Percentiles rank a stretch among this genome's conserved stretches.
Conservation (phyloP, 2,113 vertebrate species). For the Prolemur simus region DNA sequence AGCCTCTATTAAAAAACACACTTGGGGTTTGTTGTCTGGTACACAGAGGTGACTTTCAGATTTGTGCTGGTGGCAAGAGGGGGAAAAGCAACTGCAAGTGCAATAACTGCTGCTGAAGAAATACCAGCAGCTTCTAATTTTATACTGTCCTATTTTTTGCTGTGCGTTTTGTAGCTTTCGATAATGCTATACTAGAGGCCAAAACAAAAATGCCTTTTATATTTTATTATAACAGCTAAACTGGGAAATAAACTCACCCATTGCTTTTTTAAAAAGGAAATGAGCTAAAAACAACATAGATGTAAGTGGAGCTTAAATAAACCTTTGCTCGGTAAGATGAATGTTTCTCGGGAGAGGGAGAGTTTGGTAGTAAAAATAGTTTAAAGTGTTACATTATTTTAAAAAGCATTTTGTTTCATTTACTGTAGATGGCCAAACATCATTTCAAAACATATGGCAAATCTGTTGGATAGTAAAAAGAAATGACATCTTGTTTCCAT, state of each 20-base stretch:
- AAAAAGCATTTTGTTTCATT: slow-evolving; percentile 67
- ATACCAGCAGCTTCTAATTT: slow-evolving; percentile 68
- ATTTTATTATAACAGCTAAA: slow-evolving; percentile 67
- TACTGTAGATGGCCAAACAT: slow-evolving; percentile 64
- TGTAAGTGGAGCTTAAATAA: slow-evolving; percentile 59
- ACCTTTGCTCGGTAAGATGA: slow-evolving; percentile 49
- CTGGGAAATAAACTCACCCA: slow-evolving; percentile 70
- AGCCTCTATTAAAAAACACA: background rate
- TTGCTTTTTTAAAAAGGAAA: slow-evolving; percentile 69
- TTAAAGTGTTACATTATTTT: slow-evolving; percentile 62
- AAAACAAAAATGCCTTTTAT: slow-evolving; percentile 60
- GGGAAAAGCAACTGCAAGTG: background rate
- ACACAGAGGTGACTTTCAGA: slow-evolving; percentile 53
- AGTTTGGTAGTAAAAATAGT: slow-evolving; percentile 56
- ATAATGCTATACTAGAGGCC: slow-evolving; percentile 50
- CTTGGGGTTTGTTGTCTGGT: background rate
- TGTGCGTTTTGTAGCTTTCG: slow-evolving; percentile 49
- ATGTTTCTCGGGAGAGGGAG: slow-evolving; percentile 20
- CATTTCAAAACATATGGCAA: slow-evolving; percentile 68
- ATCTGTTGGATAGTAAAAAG: slow-evolving; percentile 57
- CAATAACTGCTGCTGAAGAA: slow-evolving; percentile 28
- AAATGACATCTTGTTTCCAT: slow-evolving; percentile 65
- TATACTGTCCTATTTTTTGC: slow-evolving; percentile 59
- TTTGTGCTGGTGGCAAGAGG: background rate
- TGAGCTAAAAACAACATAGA: slow-evolving; percentile 71